Base-by-base conservation (phyloP, 1,140 invertebrate genomes). In the Mesaphorura yosii region DNA sequence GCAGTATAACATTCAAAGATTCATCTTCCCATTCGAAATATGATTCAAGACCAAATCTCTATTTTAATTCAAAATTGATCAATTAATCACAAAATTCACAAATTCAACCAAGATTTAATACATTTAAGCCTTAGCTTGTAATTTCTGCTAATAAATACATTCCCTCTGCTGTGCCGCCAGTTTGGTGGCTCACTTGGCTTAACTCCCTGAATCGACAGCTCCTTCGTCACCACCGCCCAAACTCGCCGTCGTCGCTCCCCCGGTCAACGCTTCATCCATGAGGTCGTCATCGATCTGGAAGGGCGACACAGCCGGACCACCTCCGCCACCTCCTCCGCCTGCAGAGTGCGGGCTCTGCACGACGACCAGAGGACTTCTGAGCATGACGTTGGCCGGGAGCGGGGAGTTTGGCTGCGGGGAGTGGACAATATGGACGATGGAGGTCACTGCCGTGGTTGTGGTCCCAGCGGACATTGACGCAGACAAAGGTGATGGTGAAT, bases 201-300 rank as follows among this genome's bases (percentile, higher is more conserved):
- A n/a, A n/a, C 10, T n/a, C 31, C 10, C 31, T 34, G 10, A 34
- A 10, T 10, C 31, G n/a, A 34, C 31, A 34, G n/a, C 31, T 34
- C n/a, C n/a, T 34, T 10, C 31, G 31, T 10, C n/a, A 10, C 31
- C 10, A 34, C n/a, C 10, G n/a, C 10, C n/a, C n/a, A 34, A 34
- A 10, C n/a, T 23, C 77, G n/a, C n/a, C n/a, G n/a, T n/a, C n/a
- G n/a, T n/a, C n/a, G n/a, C 81, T 70, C 81, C 71, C 40, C 83
- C 83, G 28, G 84, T 82, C 20, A 89, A 70, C 1, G 86, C 84
- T 65, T 87, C 86, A 66, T 90, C 86, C 82, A 89, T 88, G 2
- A 89, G 76, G 64, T 90, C 86, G 67, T 90, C 86, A 63, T 90
- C 86, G 51, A 86, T 86, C 51, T 84, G 82, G 59, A 80, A 83